These are phyloP conservation scores for Bradynema listronoti DNA, from an alignment of 1,140 invertebrate species.

Conservation along the genomic window DNA sequence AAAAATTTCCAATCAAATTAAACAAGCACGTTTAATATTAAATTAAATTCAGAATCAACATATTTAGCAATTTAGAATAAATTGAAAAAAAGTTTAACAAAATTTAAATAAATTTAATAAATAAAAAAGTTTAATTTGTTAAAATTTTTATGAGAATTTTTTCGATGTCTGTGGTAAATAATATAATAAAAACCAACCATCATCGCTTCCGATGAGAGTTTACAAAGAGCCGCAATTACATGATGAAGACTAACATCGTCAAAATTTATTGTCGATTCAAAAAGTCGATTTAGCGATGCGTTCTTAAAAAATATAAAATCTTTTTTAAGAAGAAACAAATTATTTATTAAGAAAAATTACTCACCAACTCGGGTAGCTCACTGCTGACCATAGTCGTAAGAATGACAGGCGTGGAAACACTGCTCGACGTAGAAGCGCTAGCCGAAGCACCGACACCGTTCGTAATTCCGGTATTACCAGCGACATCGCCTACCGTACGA, in stretches of 20 bases:
- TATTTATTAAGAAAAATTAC: slow-evolving; percentile 6
- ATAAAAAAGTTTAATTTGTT: slow-evolving; percentile 68
- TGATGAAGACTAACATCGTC: slow-evolving; percentile 91
- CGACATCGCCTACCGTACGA: slow-evolving; percentile 29
- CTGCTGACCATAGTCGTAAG: slow-evolving; percentile 91
- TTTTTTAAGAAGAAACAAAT: not conserved
- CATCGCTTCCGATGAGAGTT: slow-evolving; percentile 91
- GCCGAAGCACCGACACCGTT: slow-evolving; percentile 10
- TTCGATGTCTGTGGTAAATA: too few species aligned
- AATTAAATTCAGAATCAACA: too few species aligned
- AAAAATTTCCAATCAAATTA: too few species aligned
- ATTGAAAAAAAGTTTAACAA: too few species aligned
- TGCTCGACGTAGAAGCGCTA: slow-evolving; percentile 61
- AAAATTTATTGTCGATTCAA: slow-evolving; percentile 59
- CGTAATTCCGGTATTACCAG: not conserved
- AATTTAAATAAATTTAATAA: slow-evolving; percentile 12
- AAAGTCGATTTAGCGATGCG: slow-evolving; percentile 61
- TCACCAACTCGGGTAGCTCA: slow-evolving; percentile 71
- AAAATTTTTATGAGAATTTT: too few species aligned
- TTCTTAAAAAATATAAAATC: slow-evolving; percentile 26
- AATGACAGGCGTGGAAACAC: slow-evolving; percentile 69
- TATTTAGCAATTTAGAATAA: too few species aligned
- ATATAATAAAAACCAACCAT: slow-evolving; percentile 67
- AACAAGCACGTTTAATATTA: too few species aligned
- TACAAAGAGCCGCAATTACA: slow-evolving; percentile 89